These are phyloP conservation scores for Pseudachorutes palmiensis DNA, from an alignment of 1,140 invertebrate species.

Conservation along the genomic window DNA sequence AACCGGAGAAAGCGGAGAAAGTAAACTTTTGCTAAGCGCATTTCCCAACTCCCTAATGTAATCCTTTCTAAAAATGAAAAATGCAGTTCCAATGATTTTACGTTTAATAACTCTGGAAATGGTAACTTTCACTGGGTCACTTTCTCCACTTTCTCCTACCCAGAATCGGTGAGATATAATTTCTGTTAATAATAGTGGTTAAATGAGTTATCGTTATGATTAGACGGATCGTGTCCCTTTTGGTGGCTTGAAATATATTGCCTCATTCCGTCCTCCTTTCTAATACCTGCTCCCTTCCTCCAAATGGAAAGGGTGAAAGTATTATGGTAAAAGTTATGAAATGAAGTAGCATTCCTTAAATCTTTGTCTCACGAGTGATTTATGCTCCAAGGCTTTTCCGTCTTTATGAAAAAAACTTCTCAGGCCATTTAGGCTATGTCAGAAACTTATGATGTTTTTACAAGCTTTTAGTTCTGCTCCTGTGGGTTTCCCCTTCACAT, in stretches of 20 bases:
- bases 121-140: too few relatives aligned
- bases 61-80: too few relatives aligned
- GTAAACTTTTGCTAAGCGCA: too few relatives aligned
- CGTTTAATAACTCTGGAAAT: too few relatives aligned
- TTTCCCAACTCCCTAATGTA: too few relatives aligned
- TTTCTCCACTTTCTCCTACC: too few relatives aligned
- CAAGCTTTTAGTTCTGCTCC: slow-evolving; percentile 4
- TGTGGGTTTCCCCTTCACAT: background rate
- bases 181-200: background rate
- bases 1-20: too few relatives aligned
- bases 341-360: slow-evolving; percentile 4
- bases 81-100: too few relatives aligned
- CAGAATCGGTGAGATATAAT: too few relatives aligned
- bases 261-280: background rate
- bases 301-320: background rate
- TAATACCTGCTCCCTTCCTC: background rate
- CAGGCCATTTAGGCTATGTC: background rate
- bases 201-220: slow-evolving; percentile 6
- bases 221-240: background rate
- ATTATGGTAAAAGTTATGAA: slow-evolving; percentile 5
- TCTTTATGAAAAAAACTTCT: background rate
- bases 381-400: background rate
- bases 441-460: slow-evolving; percentile 9
- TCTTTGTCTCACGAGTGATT: slow-evolving; percentile 9
- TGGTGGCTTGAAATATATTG: background rate